These are phyloP conservation scores for Scomberomorus guttatus DNA, from an alignment of 2,797 vertebrate species.

Conservation along the genomic window DNA sequence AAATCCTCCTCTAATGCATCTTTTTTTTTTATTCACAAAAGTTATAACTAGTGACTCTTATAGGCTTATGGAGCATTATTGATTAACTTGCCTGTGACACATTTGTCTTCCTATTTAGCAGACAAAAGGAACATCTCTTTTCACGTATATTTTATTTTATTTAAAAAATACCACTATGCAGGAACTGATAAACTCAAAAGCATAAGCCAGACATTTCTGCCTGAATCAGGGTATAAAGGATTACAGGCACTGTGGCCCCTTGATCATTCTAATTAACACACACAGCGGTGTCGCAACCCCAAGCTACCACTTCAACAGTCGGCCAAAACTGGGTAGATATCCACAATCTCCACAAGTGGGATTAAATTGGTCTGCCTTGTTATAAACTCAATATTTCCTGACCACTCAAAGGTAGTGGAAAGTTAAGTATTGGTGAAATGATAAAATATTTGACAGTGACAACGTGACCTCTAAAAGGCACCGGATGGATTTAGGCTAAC, in stretches of 20 bases:
- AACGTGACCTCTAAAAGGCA: slow-evolving; percentile 19
- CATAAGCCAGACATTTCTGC: slow-evolving; percentile 27
- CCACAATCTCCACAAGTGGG: slow-evolving; percentile 48
- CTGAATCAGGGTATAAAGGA: slow-evolving; percentile 58
- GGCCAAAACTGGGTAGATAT: slow-evolving; percentile 51
- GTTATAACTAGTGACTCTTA: slow-evolving; percentile 6
- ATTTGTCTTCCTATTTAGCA: slow-evolving; percentile 12
- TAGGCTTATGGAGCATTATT: background rate
- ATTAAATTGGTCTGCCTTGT: slow-evolving; percentile 54
- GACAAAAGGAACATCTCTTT: background rate
- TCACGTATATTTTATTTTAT: background rate
- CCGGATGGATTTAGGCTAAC: slow-evolving; percentile 21
- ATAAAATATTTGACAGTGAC: slow-evolving; percentile 36
- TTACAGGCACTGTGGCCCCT: slow-evolving; percentile 48
- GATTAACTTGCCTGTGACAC: background rate
- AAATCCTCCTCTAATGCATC: slow-evolving; percentile 34
- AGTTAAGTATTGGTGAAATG: slow-evolving; percentile 41
- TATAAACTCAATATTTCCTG: slow-evolving; percentile 38
- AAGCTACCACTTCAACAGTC: slow-evolving; percentile 43
- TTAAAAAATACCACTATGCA: background rate
- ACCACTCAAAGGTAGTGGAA: slow-evolving; percentile 35
- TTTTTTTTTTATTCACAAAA: slow-evolving; percentile 8
- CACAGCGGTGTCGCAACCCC: slow-evolving; percentile 48
- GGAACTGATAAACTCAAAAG: slow-evolving; percentile 14
- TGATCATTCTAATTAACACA: slow-evolving; percentile 68